Conservation (phyloP, 1,140 invertebrate species). For the Drosophila sechellia region DNA sequence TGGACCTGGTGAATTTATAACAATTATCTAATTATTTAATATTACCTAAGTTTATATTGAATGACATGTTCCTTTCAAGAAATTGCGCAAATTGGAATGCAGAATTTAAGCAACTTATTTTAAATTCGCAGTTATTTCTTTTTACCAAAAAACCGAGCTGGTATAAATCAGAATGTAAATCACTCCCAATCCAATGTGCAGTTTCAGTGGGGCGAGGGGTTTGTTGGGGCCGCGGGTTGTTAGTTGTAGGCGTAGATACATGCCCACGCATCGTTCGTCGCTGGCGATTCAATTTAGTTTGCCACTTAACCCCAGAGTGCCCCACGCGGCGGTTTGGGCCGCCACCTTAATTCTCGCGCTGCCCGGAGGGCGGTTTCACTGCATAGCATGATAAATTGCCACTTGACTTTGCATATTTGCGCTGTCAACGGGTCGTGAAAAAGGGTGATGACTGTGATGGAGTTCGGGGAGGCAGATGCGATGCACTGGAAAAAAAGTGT, state of each 20-base stretch:
- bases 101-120: no score
- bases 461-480: neutral
- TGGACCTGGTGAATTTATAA: neutral
- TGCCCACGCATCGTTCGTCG: conserved; percentile 52
- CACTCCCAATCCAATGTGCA: conserved; percentile 5
- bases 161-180: neutral
- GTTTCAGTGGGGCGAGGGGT: neutral
- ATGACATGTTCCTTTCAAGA: neutral
- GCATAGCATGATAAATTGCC: conserved; percentile 76
- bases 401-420: conserved; percentile 81
- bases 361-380: conserved; percentile 19
- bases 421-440: conserved; percentile 53
- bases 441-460: conserved; percentile 18
- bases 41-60: neutral
- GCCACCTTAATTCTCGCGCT: conserved; percentile 17
- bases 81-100: neutral
- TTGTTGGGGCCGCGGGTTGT: conserved; percentile 2
- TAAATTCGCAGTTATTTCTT: neutral
- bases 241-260: conserved; percentile 58
- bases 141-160: neutral
- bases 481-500: neutral
- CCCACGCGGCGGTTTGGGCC: conserved; percentile 7
- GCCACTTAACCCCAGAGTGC: conserved; percentile 69
- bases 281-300: conserved; percentile 72
- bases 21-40: neutral